Evolutionary conservation across 2,797 vertebrate genomes (phyloP).

Genomic region (Cynopterus sphinx): DNA sequence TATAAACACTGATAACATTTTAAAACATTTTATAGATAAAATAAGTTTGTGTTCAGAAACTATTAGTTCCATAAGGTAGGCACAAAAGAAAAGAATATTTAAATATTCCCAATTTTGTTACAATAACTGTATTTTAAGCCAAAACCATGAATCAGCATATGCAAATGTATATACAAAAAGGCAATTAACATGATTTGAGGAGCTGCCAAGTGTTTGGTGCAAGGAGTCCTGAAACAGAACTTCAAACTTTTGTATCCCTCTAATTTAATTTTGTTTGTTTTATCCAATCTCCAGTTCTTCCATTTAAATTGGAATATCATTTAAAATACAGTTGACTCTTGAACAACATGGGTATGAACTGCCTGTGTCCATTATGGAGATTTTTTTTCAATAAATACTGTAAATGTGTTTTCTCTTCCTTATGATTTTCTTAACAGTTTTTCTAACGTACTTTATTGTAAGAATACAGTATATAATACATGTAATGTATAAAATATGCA

Average conservation of each 20-base stretch:
- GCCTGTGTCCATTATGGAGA: not conserved
- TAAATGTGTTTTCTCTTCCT: not conserved
- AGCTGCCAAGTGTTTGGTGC: constrained; percentile 39
- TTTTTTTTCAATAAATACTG: not conserved
- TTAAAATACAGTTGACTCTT: not conserved
- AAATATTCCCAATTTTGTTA: constrained; percentile 40
- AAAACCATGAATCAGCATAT: constrained; percentile 17
- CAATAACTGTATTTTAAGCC: constrained; percentile 43
- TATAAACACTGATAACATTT: constrained; percentile 29
- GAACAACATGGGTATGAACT: not conserved
- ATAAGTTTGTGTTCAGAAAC: constrained; percentile 45
- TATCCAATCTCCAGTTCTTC: not conserved
- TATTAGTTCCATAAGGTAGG: constrained; percentile 17
- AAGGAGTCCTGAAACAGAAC: constrained; percentile 20
- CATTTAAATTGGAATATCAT: constrained; percentile 4
- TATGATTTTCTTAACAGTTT: not conserved
- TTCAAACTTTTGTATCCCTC: not conserved
- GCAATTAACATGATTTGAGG: constrained; percentile 33
- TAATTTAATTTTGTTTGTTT: not conserved
- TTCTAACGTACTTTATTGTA: not conserved
- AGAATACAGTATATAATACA: not conserved
- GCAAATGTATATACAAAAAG: constrained; percentile 56
- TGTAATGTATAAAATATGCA: not conserved
- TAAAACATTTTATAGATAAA: constrained; percentile 62
- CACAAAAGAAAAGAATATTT: constrained; percentile 41